Percentiles rank a stretch among this genome's conserved stretches.
Evolutionary conservation across 2,888 invertebrate genomes (phyloP).

Genomic region (Pilophorus perplexus): DNA sequence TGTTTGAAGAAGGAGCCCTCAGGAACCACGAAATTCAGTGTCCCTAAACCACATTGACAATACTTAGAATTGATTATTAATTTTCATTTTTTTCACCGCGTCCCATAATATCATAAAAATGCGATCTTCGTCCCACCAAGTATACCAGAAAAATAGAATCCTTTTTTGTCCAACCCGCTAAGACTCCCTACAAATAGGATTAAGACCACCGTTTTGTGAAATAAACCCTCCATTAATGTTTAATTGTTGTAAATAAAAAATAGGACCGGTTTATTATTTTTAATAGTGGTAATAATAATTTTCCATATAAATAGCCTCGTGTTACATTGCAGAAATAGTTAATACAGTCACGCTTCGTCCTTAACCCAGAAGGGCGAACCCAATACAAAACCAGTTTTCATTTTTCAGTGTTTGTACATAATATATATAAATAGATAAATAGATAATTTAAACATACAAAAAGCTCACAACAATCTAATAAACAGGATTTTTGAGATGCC

Average conservation of each 20-base stretch:
- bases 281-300: constrained; percentile 16
- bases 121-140: too few relatives aligned
- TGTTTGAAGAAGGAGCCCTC: constrained; percentile 28
- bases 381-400: constrained; percentile 5
- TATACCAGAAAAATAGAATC: too few relatives aligned
- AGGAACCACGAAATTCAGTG: too few relatives aligned
- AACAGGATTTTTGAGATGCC: too few relatives aligned
- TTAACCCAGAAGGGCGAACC: constrained; percentile 6
- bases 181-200: not conserved
- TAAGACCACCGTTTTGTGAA: constrained; percentile 13
- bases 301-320: constrained; percentile 20
- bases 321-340: constrained; percentile 17
- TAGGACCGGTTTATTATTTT: constrained; percentile 32
- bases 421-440: constrained; percentile 33
- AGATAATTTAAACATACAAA: constrained; percentile 21
- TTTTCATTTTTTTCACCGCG: not conserved
- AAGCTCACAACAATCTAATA: constrained; percentile 25
- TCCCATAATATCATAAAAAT: too few relatives aligned
- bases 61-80: constrained; percentile 11
- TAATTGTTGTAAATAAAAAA: constrained; percentile 7
- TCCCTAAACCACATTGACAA: constrained; percentile 25
- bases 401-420: constrained; percentile 38
- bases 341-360: constrained; percentile 17
- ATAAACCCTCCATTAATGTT: constrained; percentile 21
- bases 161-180: too few relatives aligned